These are phyloP conservation scores for Empidonax traillii DNA, from an alignment of 2,113 vertebrate species.

Conservation along the genomic window DNA sequence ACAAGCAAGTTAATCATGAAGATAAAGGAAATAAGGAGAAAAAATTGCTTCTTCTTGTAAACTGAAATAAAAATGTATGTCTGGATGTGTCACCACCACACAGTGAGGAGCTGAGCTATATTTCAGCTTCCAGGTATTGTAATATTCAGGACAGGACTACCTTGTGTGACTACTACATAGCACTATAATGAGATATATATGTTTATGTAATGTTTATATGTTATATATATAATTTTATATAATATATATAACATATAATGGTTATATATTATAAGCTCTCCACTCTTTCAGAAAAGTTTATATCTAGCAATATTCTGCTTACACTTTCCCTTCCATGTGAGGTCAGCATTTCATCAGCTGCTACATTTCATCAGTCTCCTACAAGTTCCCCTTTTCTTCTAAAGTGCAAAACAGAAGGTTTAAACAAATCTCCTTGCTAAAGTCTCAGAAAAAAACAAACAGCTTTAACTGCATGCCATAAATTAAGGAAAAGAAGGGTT, in stretches of 20 bases:
- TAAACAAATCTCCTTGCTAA: neutral
- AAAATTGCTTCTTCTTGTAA: neutral
- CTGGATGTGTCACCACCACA: rapidly evolving
- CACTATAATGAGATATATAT: neutral
- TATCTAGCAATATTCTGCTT: neutral
- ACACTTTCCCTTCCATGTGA: neutral
- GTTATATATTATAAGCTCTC: neutral
- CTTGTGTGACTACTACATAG: neutral
- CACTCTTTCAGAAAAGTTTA: neutral
- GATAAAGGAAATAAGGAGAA: neutral
- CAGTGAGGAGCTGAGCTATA: neutral
- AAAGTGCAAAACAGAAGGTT: neutral
- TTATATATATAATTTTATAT: no score
- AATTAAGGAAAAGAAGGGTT: neutral
- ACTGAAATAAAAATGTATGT: neutral
- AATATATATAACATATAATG: no score
- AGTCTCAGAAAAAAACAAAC: neutral
- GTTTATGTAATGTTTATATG: no score
- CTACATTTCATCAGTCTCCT: neutral
- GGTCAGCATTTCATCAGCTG: neutral
- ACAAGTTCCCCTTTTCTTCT: neutral
- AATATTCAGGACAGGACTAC: neutral
- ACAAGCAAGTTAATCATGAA: neutral
- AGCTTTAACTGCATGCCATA: neutral
- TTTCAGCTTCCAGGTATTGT: neutral